A percentile compares a stretch with the other conserved stretches of the same genome.
phyloP scores from a whole-genome alignment of 2,113 vertebrate genomes.

The Phylloscopus trochilus region DNA sequence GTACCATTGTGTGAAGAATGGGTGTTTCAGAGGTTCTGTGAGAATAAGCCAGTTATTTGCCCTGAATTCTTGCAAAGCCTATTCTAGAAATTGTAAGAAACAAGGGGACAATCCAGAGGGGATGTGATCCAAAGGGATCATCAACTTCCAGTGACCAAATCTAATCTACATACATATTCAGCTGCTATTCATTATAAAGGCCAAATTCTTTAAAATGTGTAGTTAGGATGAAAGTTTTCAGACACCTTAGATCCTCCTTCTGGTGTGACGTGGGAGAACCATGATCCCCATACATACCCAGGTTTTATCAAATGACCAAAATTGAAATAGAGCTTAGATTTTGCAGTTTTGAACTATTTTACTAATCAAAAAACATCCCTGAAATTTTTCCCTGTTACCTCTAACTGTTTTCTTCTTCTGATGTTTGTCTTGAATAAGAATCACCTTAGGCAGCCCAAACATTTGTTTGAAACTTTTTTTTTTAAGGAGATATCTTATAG shows the following conservation, averaged over 20 bases:
- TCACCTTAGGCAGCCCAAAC: neutral
- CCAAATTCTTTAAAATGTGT: neutral
- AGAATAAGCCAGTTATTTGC: neutral
- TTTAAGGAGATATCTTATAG: neutral
- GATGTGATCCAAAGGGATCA: neutral
- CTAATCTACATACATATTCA: neutral
- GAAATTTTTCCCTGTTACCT: neutral
- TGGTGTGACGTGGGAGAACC: rapidly evolving
- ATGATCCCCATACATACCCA: neutral
- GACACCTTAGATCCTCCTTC: neutral
- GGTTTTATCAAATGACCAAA: neutral
- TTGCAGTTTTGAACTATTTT: neutral
- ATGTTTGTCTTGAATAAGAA: neutral
- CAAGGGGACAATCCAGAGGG: neutral
- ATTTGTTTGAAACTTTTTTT: neutral
- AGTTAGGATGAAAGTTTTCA: neutral
- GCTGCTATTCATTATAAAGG: neutral
- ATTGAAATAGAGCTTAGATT: neutral
- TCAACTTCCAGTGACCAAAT: neutral
- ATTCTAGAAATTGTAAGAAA: neutral
- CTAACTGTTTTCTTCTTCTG: neutral
- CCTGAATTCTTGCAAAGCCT: neutral
- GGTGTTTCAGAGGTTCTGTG: neutral
- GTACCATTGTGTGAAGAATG: neutral
- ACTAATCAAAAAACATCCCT: neutral